Percentiles rank a stretch among this genome's conserved stretches.
phyloP scores from a whole-genome alignment of 2,113 vertebrate genomes.

The Cyphomyrus discorhynchus region DNA sequence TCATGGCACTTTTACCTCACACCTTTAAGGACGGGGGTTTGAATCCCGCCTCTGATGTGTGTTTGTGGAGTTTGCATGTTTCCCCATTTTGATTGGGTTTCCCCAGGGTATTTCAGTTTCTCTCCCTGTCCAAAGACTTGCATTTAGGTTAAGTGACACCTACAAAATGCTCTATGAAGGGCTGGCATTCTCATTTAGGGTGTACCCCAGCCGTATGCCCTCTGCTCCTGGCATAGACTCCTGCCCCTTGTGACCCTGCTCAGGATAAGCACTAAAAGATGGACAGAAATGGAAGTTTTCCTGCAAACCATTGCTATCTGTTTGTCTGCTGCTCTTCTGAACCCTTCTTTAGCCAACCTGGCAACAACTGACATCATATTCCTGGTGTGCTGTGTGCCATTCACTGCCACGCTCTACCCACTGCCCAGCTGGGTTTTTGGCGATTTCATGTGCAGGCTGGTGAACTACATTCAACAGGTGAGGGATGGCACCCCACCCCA shows the following conservation, averaged over 20 bases:
- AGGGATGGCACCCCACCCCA: background rate
- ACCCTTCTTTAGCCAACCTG: slow-evolving; percentile 48
- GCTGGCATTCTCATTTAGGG: background rate
- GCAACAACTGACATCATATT: slow-evolving; percentile 59
- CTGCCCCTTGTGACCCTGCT: background rate
- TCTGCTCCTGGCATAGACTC: background rate
- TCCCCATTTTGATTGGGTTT: background rate
- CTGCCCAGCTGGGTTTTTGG: slow-evolving; percentile 65
- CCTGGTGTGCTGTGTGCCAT: slow-evolving; percentile 61
- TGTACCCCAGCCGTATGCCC: background rate
- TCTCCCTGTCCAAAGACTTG: background rate
- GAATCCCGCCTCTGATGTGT: background rate
- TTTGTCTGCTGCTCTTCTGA: background rate
- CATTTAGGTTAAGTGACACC: background rate
- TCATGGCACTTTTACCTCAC: background rate
- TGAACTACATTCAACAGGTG: slow-evolving; percentile 61
- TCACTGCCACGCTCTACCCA: slow-evolving; percentile 59
- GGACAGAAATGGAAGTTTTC: background rate
- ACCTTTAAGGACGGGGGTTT: background rate
- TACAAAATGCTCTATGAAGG: background rate
- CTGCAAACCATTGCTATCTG: background rate
- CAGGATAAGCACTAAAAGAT: background rate
- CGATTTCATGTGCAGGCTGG: slow-evolving; percentile 57
- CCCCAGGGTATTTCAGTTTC: background rate
- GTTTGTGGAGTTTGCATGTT: background rate